Conservation (phyloP, 64 coral and sea anemone species). For the Porites australiensis region DNA sequence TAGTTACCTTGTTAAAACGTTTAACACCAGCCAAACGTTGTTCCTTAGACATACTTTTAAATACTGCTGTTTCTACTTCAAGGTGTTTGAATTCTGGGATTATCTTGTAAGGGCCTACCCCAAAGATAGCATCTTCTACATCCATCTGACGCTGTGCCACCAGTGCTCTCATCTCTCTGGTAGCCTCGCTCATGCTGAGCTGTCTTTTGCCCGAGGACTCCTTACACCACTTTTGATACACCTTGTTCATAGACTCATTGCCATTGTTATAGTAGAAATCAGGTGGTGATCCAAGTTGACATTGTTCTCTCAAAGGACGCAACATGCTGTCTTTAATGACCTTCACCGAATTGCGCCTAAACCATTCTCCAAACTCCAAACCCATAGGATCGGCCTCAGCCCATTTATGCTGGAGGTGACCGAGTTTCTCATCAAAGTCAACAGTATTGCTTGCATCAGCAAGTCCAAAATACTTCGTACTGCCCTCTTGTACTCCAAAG, state of each 20-base stretch:
- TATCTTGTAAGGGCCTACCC: background rate
- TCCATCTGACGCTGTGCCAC: conserved; percentile 13
- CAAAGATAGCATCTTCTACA: conserved; percentile 20
- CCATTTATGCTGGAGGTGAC: conserved; percentile 14
- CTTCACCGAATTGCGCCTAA: background rate
- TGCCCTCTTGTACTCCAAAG: background rate
- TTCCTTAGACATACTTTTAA: background rate
- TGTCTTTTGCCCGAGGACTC: background rate
- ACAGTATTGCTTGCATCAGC: background rate
- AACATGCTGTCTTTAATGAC: conserved; percentile 14
- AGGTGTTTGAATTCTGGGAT: background rate
- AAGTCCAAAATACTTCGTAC: conserved; percentile 10
- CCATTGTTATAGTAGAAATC: conserved; percentile 16
- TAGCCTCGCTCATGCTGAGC: background rate
- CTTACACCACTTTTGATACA: conserved; percentile 4
- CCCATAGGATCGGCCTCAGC: background rate
- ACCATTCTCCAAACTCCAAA: conserved; percentile 12
- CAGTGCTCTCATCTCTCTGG: conserved; percentile 1
- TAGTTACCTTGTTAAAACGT: conserved; percentile 2
- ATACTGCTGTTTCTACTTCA: background rate
- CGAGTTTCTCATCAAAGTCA: conserved; percentile 38
- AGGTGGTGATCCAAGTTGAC: background rate
- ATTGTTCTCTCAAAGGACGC: conserved; percentile 11
- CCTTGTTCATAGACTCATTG: conserved; percentile 29
- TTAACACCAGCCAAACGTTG: background rate